Percentiles rank a stretch among this genome's conserved stretches.
These are phyloP conservation scores for Chalcosyrphus nemorum DNA, from an alignment of 2,888 invertebrate species.

Conservation along the genomic window DNA sequence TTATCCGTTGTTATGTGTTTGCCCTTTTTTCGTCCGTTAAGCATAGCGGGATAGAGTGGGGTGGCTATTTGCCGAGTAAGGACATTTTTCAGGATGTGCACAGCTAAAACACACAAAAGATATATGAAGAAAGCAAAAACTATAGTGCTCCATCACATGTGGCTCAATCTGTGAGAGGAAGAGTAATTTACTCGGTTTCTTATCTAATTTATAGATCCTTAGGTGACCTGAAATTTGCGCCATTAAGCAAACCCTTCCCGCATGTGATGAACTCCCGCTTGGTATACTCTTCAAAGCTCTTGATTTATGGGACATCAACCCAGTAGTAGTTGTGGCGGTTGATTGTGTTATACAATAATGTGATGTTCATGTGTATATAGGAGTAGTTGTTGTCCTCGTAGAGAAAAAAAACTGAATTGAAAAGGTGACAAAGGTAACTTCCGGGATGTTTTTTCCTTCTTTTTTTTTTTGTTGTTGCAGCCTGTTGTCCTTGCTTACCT, in stretches of 20 bases:
- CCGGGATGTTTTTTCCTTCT: constrained; percentile 61
- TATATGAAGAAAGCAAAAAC: constrained; percentile 28
- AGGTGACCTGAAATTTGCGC: constrained; percentile 70
- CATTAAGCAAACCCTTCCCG: constrained; percentile 52
- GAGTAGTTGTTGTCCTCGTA: not conserved
- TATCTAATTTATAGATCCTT: constrained; percentile 72
- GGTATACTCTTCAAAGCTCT: constrained; percentile 27
- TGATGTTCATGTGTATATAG: constrained; percentile 28
- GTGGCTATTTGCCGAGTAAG: constrained; percentile 60
- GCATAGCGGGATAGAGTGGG: no score
- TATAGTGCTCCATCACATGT: constrained; percentile 58
- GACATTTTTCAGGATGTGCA: constrained; percentile 45
- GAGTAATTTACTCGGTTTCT: constrained; percentile 67
- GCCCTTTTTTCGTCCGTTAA: constrained; percentile 52
- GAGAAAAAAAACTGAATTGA: constrained; percentile 11
- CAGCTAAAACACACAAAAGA: constrained; percentile 39
- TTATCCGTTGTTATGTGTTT: constrained; percentile 67
- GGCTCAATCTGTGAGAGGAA: constrained; percentile 50
- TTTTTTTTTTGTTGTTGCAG: not conserved
- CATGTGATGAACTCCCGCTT: constrained; percentile 38
- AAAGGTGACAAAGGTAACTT: constrained; percentile 47
- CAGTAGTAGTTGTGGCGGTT: not conserved
- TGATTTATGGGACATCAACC: constrained; percentile 56
- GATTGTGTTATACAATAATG: constrained; percentile 18
- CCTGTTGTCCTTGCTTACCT: constrained; percentile 6